phyloP scores from a whole-genome alignment of 1,140 invertebrate species.

The Matsumurasca onukii region DNA sequence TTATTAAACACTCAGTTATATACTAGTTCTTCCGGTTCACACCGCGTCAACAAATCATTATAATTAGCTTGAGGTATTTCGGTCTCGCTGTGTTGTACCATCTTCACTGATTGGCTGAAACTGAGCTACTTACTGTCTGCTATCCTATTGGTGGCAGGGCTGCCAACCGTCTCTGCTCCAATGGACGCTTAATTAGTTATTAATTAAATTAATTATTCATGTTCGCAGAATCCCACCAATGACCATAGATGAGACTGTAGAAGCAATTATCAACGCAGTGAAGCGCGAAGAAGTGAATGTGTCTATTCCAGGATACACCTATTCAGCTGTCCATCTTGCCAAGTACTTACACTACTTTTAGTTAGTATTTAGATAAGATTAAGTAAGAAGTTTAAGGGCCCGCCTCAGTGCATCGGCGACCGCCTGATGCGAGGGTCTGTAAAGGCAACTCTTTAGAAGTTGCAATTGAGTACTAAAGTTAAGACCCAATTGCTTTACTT shows the following conservation, averaged over 20 bases:
- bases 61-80: background rate
- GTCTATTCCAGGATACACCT: background rate
- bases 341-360: too few species aligned
- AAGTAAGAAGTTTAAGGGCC: too few species aligned
- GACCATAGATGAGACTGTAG: background rate
- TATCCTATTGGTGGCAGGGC: too few species aligned
- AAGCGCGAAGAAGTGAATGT: background rate
- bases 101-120: background rate
- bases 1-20: background rate
- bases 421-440: too few species aligned
- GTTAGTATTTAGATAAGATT: too few species aligned
- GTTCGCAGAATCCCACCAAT: constrained; percentile 6
- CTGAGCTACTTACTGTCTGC: background rate
- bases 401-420: too few species aligned
- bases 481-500: too few species aligned
- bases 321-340: too few species aligned
- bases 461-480: too few species aligned
- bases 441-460: too few species aligned
- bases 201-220: constrained; percentile 5
- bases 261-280: background rate
- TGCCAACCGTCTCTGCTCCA: background rate
- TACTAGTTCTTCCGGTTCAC: background rate
- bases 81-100: background rate
- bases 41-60: background rate
- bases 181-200: background rate